A percentile compares a stretch with the other conserved stretches of the same genome.
Conservation (phyloP, 1,140 invertebrate species). For the Plodia interpunctella region DNA sequence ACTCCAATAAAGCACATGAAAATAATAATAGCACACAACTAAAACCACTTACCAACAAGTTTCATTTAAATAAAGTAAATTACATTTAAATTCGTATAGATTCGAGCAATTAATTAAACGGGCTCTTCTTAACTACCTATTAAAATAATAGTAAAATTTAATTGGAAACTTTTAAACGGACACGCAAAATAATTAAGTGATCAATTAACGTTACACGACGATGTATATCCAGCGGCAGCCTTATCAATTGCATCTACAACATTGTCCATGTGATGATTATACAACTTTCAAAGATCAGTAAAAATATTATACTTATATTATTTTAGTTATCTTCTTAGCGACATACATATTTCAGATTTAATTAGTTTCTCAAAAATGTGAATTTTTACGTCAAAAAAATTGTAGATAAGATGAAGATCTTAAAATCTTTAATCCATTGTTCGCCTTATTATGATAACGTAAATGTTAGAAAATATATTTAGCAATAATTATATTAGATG, state of each 20-base stretch:
- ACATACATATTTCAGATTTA: too few relatives aligned
- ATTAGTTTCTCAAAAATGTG: too few relatives aligned
- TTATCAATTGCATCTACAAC: slow-evolving; percentile 45
- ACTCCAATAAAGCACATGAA: slow-evolving; percentile 68
- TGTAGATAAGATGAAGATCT: too few relatives aligned
- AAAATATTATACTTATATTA: background rate
- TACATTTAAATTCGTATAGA: slow-evolving; percentile 54
- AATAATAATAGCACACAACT: slow-evolving; percentile 71
- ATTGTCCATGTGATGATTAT: slow-evolving; percentile 36
- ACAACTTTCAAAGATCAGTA: slow-evolving; percentile 13
- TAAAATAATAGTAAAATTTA: slow-evolving; percentile 66
- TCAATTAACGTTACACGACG: slow-evolving; percentile 59
- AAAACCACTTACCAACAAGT: slow-evolving; percentile 51
- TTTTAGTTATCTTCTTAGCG: too few relatives aligned
- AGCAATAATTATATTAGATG: too few relatives aligned
- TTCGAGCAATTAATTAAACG: slow-evolving; percentile 64
- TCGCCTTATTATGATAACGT: too few relatives aligned
- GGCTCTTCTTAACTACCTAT: slow-evolving; percentile 69
- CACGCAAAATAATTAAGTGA: slow-evolving; percentile 70
- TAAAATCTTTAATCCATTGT: too few relatives aligned
- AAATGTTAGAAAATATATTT: too few relatives aligned
- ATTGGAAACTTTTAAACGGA: slow-evolving; percentile 60
- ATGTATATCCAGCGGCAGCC: slow-evolving; percentile 39
- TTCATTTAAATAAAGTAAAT: slow-evolving; percentile 73
- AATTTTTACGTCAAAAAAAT: too few relatives aligned